Percentiles rank a stretch among this genome's conserved stretches.
Evolutionary conservation across 2,888 invertebrate genomes (phyloP).

Genomic region (Ryuthela nishihirai): DNA sequence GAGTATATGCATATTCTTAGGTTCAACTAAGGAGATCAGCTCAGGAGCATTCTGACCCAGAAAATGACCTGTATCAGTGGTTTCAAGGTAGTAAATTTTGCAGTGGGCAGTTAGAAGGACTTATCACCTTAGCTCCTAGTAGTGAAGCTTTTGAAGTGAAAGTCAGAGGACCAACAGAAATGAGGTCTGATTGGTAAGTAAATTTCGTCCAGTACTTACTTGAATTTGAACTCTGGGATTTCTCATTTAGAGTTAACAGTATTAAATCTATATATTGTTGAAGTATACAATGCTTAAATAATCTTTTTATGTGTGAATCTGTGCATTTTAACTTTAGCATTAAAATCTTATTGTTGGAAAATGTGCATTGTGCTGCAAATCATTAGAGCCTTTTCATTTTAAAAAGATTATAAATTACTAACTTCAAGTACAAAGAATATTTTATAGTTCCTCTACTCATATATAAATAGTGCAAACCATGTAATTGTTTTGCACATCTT

Average conservation of each 20-base stretch:
- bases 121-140: constrained; percentile 59
- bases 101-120: constrained; percentile 63
- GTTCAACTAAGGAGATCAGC: constrained; percentile 56
- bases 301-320: not conserved
- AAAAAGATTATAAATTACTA: too few relatives aligned
- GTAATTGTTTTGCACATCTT: too few relatives aligned
- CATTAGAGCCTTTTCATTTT: too few relatives aligned
- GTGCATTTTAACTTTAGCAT: constrained; percentile 47
- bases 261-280: not conserved
- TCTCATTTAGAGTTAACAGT: not conserved
- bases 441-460: too few relatives aligned
- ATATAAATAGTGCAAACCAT: too few relatives aligned
- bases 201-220: not conserved
- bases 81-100: constrained; percentile 60
- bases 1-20: constrained; percentile 1
- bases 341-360: too few relatives aligned
- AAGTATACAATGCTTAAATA: not conserved
- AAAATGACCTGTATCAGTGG: constrained; percentile 67
- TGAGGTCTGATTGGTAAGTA: constrained; percentile 54
- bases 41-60: constrained; percentile 57
- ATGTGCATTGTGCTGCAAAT: too few relatives aligned
- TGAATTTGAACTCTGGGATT: not conserved
- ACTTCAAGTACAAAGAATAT: too few relatives aligned
- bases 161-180: constrained; percentile 61
- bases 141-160: constrained; percentile 58